Base-by-base conservation (phyloP, 2,113 vertebrate species). In the Andinoacara biseriatus region DNA sequence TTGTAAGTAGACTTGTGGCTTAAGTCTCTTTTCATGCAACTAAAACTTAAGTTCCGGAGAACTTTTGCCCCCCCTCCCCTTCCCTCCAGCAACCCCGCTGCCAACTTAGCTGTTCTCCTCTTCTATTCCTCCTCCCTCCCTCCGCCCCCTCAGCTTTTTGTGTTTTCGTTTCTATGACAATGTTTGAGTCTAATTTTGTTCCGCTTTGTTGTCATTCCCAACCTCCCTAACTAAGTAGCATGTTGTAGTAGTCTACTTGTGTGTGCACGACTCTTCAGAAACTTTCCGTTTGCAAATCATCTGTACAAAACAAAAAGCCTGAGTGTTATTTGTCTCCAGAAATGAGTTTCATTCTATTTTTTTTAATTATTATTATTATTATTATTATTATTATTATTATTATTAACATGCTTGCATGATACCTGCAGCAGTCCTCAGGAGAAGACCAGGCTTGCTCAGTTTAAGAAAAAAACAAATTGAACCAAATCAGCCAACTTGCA, bases 1-100 rank as follows among this genome's bases (percentile, higher is more conserved):
- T 96, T 95, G 96, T 98, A 93, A 95, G 97, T 98, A 96, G 96
- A 95, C 95, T 96, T 96, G 97, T 98, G 97, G 97, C 96, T 97
- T 97, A 95, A 94, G 94, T 93, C 90, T 96, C 91, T 89, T 93
- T 92, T 95, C 93, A 93, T 94, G 93, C 95, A 86, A 95, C 94
- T 92, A 91, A 92, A 93, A 87, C 77, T 94, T 94, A 57, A 90
- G 90, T 94, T 94, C 85, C 87, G 88, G 87, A 92, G 72, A 92
- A 89, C 62, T 87, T 54, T 90, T 87, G 78, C 83, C 83, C 83
- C 92, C 85, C 40, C 43, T 5, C 78, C 78, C 11, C 1, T 22
- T 75, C 87, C 81, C 82, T 83, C 76, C 87, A 57, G 88, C 84
- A 26, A 26, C 88, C 88, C 92, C 92, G 90, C 90, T 88, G 91